Evolutionary conservation across 2,888 invertebrate genomes (phyloP).

Genomic region (Parapristionchus giblindavisi): DNA sequence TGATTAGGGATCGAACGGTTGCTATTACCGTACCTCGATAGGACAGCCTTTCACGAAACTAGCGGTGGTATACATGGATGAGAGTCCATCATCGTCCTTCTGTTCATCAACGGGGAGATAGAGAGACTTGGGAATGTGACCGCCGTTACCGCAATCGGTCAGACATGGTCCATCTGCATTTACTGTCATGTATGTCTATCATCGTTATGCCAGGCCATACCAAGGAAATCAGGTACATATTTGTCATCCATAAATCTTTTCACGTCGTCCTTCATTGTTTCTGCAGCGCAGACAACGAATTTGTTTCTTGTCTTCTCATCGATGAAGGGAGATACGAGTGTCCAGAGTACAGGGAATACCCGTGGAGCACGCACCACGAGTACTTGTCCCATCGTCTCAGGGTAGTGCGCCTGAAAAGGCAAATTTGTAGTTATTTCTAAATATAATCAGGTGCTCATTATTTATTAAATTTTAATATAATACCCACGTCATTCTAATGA

Average conservation of each 20-base stretch:
- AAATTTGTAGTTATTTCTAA: not conserved
- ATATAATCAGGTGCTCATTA: not conserved
- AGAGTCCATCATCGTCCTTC: slow-evolving; percentile 69
- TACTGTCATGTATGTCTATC: slow-evolving; percentile 38
- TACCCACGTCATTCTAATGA: no score
- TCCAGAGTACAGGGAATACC: slow-evolving; percentile 94
- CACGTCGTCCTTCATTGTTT: slow-evolving; percentile 78
- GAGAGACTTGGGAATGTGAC: slow-evolving; percentile 85
- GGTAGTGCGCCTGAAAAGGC: slow-evolving; percentile 83
- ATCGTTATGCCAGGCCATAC: slow-evolving; percentile 76
- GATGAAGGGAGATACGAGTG: slow-evolving; percentile 91
- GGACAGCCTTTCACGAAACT: slow-evolving; percentile 72
- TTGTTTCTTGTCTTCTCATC: slow-evolving; percentile 85
- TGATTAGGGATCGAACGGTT: not conserved
- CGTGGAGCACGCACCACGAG: slow-evolving; percentile 89
- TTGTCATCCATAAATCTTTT: slow-evolving; percentile 86
- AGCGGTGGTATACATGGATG: slow-evolving; percentile 72
- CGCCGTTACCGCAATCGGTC: slow-evolving; percentile 76
- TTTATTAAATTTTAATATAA: no score
- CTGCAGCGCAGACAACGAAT: slow-evolving; percentile 80
- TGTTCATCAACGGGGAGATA: slow-evolving; percentile 78
- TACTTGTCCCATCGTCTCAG: slow-evolving; percentile 91
- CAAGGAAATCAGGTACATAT: slow-evolving; percentile 89
- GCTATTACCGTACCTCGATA: slow-evolving; percentile 70
- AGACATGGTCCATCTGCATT: slow-evolving; percentile 75